A percentile compares a stretch with the other conserved stretches of the same genome.
Conservation (phyloP, 2,888 invertebrate species). For the Pseudolycoriella hygida region DNA sequence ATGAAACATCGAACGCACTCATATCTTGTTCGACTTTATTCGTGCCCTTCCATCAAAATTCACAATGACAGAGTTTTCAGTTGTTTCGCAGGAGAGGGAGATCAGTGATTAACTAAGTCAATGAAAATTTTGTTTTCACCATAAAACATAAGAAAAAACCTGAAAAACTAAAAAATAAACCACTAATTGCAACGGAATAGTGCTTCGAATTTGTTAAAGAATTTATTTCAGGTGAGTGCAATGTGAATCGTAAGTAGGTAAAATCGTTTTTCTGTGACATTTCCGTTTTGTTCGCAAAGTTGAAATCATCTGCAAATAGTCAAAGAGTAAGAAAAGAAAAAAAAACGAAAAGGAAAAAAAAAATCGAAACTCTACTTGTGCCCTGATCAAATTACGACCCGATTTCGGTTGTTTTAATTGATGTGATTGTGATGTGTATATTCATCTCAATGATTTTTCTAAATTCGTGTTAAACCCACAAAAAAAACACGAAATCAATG, state of each 20-base stretch:
- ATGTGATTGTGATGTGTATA: too few species aligned
- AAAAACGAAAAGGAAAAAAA: background rate
- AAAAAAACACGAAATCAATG: background rate
- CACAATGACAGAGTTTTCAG: background rate
- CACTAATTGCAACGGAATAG: background rate
- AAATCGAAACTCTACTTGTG: background rate
- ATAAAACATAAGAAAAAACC: background rate
- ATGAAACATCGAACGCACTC: too few species aligned
- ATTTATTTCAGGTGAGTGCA: background rate
- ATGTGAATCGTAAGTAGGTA: background rate
- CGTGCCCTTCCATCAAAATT: too few species aligned
- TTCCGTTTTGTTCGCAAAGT: background rate
- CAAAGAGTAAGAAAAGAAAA: too few species aligned
- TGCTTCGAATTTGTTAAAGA: background rate
- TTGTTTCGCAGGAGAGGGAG: background rate
- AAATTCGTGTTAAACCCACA: background rate
- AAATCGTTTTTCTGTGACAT: background rate
- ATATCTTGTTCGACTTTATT: too few species aligned
- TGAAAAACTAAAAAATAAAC: background rate
- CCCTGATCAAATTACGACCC: background rate
- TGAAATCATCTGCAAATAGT: slow-evolving; percentile 1
- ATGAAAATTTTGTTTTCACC: background rate
- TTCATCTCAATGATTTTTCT: background rate
- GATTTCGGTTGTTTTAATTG: background rate
- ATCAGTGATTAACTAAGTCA: background rate